These are phyloP conservation scores for Bombus waltoni DNA, from an alignment of 1,140 invertebrate genomes.

Conservation along the genomic window DNA sequence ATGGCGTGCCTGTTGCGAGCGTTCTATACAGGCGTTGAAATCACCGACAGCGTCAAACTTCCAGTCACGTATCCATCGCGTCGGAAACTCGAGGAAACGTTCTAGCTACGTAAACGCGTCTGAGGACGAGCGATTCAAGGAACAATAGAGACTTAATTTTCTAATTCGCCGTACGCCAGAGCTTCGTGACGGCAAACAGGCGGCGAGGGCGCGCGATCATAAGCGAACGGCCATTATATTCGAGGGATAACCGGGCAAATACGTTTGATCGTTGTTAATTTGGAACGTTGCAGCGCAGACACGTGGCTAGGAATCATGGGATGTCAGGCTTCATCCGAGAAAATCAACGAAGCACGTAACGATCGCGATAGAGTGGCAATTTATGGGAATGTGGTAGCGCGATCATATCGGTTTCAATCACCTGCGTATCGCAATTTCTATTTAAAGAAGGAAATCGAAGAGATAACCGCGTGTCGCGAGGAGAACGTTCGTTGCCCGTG, in stretches of 20 bases:
- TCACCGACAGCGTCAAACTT: constrained; percentile 4
- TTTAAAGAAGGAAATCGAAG: no score
- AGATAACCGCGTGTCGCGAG: no score
- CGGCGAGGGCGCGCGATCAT: not conserved
- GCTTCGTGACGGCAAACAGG: constrained; percentile 5
- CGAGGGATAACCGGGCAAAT: not conserved
- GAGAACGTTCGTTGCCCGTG: no score
- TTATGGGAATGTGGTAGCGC: not conserved
- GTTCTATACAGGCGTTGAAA: not conserved
- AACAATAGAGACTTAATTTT: not conserved
- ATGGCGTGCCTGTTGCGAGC: not conserved
- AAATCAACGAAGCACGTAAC: not conserved
- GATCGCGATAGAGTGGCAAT: not conserved
- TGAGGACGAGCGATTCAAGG: not conserved
- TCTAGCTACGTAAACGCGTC: not conserved
- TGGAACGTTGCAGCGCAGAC: constrained; percentile 6
- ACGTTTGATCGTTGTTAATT: constrained; percentile 56
- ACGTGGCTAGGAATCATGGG: not conserved
- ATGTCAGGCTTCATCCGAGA: not conserved
- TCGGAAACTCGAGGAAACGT: not conserved
- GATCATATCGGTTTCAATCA: no score
- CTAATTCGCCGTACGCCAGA: not conserved
- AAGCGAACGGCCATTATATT: not conserved
- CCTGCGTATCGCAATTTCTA: no score
- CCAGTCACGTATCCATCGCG: not conserved